These are phyloP conservation scores for Chironomus tentans DNA, from an alignment of 2,888 invertebrate species.

Conservation along the genomic window DNA sequence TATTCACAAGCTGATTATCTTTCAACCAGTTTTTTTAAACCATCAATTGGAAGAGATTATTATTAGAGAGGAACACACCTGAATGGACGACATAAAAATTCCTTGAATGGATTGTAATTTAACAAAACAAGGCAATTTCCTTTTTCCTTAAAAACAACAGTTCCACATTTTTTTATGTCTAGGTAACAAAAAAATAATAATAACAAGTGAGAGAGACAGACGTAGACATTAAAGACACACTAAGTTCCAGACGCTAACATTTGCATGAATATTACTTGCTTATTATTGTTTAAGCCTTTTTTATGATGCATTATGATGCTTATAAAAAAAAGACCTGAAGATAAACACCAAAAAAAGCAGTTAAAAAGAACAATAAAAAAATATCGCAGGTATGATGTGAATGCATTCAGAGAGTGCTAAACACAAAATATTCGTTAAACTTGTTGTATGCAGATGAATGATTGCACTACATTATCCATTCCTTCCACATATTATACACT, in stretches of 20 bases:
- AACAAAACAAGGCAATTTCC: background rate
- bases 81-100: background rate
- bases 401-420: too few relatives aligned
- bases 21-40: background rate
- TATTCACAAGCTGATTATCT: background rate
- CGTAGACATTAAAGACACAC: background rate
- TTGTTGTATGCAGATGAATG: conserved; percentile 1
- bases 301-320: background rate
- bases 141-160: background rate
- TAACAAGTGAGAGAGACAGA: background rate
- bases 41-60: too few relatives aligned
- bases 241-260: background rate
- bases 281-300: background rate
- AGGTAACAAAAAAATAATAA: background rate
- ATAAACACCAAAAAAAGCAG: background rate
- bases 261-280: background rate
- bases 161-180: background rate
- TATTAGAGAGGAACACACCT: background rate
- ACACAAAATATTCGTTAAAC: too few relatives aligned
- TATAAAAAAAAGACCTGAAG: background rate
- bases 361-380: background rate
- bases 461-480: background rate
- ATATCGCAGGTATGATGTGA: background rate
- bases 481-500: background rate
- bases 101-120: background rate